Percentiles rank a stretch among this genome's conserved stretches.
These are phyloP conservation scores for Erebia epiphron DNA, from an alignment of 2,888 invertebrate species.

Conservation along the genomic window DNA sequence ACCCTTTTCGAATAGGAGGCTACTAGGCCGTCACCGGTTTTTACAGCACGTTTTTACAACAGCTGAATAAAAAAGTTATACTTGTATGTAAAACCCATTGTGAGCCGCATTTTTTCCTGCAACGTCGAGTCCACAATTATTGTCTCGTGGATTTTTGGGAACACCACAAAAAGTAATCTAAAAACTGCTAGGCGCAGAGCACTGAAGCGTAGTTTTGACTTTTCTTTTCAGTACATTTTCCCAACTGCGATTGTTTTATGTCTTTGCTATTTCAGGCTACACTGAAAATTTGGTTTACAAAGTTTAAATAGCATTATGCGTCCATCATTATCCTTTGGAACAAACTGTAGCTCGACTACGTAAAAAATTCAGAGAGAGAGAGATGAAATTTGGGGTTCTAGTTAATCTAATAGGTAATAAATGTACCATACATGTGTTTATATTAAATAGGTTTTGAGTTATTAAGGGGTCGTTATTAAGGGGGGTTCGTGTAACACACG, in stretches of 20 bases:
- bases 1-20: too few relatives aligned
- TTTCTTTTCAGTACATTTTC: constrained; percentile 28
- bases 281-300: too few relatives aligned
- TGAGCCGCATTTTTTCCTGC: constrained; percentile 3
- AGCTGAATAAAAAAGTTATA: neutral
- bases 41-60: neutral
- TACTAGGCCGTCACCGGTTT: neutral
- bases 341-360: too few relatives aligned
- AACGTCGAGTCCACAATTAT: constrained; percentile 17
- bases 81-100: neutral
- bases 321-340: too few relatives aligned
- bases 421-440: too few relatives aligned
- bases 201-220: constrained; percentile 27
- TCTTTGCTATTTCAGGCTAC: constrained; percentile 18
- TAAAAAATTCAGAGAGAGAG: too few relatives aligned
- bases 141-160: constrained; percentile 23
- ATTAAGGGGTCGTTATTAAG: too few relatives aligned
- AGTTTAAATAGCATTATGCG: too few relatives aligned
- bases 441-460: too few relatives aligned
- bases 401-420: too few relatives aligned
- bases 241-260: constrained; percentile 23
- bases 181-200: constrained; percentile 17
- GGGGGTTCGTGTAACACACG: too few relatives aligned
- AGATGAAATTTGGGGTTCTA: too few relatives aligned
- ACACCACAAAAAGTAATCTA: constrained; percentile 35